Percentiles rank a stretch among this genome's conserved stretches.
Conservation (phyloP, 2,797 vertebrate genomes). For the Pyrocephalus nanus region DNA sequence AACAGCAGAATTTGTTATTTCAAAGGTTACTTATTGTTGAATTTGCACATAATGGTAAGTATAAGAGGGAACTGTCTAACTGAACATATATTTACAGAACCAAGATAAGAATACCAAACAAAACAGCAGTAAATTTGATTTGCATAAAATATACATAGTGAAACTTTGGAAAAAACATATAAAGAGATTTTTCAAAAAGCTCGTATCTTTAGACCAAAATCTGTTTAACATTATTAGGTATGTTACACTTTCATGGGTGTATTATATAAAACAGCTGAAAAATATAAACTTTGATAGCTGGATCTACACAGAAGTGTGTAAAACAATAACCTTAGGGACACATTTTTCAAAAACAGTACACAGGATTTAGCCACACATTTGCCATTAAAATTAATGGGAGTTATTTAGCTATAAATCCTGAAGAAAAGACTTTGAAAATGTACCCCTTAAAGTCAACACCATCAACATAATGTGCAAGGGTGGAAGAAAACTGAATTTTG, state of each 20-base stretch:
- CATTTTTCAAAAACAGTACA: conserved; percentile 58
- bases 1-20: conserved; percentile 54
- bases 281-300: conserved; percentile 56
- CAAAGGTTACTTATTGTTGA: conserved; percentile 55
- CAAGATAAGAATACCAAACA: conserved; percentile 43
- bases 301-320: conserved; percentile 55
- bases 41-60: conserved; percentile 43
- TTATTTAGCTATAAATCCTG: conserved; percentile 66
- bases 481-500: conserved; percentile 63
- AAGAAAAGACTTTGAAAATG: conserved; percentile 64
- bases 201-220: neutral
- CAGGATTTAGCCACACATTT: conserved; percentile 59
- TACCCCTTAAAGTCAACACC: conserved; percentile 66
- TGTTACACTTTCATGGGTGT: conserved; percentile 33
- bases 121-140: conserved; percentile 32
- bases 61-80: neutral
- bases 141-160: conserved; percentile 33
- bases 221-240: conserved; percentile 28
- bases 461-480: conserved; percentile 33
- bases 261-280: conserved; percentile 58
- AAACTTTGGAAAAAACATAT: conserved; percentile 7
- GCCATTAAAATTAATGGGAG: conserved; percentile 67
- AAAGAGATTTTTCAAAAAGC: neutral
- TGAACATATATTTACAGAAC: conserved; percentile 51
- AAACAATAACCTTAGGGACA: conserved; percentile 55